Evolutionary conservation across 2,113 vertebrate genomes (phyloP).

Genomic region (Phaethornis superciliosus): DNA sequence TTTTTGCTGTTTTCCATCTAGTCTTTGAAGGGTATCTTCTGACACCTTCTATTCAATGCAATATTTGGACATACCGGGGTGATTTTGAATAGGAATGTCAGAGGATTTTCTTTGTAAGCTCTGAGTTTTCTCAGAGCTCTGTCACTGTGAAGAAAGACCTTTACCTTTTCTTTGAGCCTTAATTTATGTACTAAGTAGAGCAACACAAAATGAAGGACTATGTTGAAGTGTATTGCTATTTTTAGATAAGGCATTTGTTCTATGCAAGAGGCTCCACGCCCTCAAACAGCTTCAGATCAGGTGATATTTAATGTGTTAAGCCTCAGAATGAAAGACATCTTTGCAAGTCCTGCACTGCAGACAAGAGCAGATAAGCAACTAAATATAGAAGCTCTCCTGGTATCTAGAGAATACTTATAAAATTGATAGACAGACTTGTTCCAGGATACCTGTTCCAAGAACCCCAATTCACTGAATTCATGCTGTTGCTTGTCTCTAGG

Average conservation of each 20-base stretch:
- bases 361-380: constrained; percentile 49
- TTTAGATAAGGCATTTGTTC: constrained; percentile 48
- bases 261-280: not conserved
- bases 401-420: constrained; percentile 32
- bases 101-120: constrained; percentile 2
- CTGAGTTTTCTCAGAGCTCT: not conserved
- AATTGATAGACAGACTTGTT: constrained; percentile 7
- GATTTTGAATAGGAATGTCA: constrained; percentile 16
- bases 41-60: not conserved
- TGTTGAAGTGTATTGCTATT: constrained; percentile 9
- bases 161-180: constrained; percentile 24
- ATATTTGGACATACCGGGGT: not conserved
- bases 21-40: constrained; percentile 12
- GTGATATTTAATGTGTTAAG: constrained; percentile 35
- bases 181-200: constrained; percentile 37
- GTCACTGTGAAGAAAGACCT: not conserved
- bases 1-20: not conserved
- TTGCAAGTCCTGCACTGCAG: constrained; percentile 14
- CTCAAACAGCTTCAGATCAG: constrained; percentile 9
- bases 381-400: constrained; percentile 21
- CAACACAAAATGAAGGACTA: constrained; percentile 13
- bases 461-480: not conserved
- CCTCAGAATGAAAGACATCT: constrained; percentile 26
- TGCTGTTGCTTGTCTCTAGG: not conserved
- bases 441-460: not conserved